A percentile compares a stretch with the other conserved stretches of the same genome.
Conservation (phyloP, 2,888 invertebrate species). For the Bimastos eiseni region DNA sequence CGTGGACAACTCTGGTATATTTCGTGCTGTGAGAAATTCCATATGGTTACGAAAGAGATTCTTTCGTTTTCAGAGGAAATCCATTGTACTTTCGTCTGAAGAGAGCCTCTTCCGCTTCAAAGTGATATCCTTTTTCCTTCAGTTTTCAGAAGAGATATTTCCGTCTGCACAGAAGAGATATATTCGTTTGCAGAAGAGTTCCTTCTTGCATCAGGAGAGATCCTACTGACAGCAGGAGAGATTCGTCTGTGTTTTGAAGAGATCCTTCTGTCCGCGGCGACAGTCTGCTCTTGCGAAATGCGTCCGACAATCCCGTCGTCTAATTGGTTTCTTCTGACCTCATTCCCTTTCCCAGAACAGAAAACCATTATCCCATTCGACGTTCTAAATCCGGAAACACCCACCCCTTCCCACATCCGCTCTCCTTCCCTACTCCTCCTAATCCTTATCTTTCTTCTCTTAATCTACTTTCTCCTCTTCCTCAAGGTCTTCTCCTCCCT, state of each 20-base stretch:
- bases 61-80: too few species aligned
- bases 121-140: background rate
- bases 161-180: too few species aligned
- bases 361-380: background rate
- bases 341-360: background rate
- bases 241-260: too few species aligned
- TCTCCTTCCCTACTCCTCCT: background rate
- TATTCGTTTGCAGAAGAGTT: background rate
- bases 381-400: background rate
- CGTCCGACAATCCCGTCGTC: background rate
- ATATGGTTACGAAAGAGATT: too few species aligned
- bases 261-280: background rate
- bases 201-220: too few species aligned
- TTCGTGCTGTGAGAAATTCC: too few species aligned
- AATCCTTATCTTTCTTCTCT: background rate
- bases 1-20: too few species aligned
- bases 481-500: too few species aligned
- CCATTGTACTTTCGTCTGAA: too few species aligned
- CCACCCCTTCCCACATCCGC: background rate
- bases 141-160: too few species aligned
- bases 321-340: background rate
- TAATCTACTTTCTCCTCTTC: background rate
- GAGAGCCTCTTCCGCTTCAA: too few species aligned
- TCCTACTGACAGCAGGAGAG: background rate
- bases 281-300: background rate